Conservation (phyloP, 2,888 invertebrate species). For the Drosophila paranaensis region DNA sequence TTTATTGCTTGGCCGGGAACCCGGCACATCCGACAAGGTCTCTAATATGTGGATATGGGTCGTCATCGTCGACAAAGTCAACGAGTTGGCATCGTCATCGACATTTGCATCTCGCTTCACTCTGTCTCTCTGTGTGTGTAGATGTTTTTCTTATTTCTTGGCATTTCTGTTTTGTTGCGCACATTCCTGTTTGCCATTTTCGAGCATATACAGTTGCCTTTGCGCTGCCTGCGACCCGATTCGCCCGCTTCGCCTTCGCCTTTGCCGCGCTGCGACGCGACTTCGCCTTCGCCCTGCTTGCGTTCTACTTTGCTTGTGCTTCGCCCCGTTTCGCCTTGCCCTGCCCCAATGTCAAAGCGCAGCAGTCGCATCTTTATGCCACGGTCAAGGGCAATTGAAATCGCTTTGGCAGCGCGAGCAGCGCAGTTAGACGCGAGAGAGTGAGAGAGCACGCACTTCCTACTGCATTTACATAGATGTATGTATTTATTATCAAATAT, state of each 20-base stretch:
- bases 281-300: not conserved
- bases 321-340: constrained; percentile 10
- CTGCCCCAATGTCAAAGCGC: constrained; percentile 54
- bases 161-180: constrained; percentile 63
- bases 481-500: not conserved
- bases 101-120: constrained; percentile 53
- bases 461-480: not conserved
- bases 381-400: constrained; percentile 61
- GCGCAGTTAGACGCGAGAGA: constrained; percentile 2
- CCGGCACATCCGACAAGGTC: constrained; percentile 30
- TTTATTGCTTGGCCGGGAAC: constrained; percentile 45
- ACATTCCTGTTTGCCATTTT: constrained; percentile 53
- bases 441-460: too few relatives aligned
- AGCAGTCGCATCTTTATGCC: constrained; percentile 56
- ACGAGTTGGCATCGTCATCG: constrained; percentile 56
- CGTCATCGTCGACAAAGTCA: constrained; percentile 55
- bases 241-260: not conserved
- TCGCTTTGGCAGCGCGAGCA: not conserved
- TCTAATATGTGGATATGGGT: constrained; percentile 67
- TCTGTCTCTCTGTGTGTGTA: constrained; percentile 16
- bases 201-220: constrained; percentile 5
- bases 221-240: not conserved
- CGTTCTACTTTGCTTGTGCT: not conserved
- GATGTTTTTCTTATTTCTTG: constrained; percentile 60
- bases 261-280: not conserved